These are phyloP conservation scores for Pollachius pollachius DNA, from an alignment of 2,113 vertebrate species.

Conservation along the genomic window DNA sequence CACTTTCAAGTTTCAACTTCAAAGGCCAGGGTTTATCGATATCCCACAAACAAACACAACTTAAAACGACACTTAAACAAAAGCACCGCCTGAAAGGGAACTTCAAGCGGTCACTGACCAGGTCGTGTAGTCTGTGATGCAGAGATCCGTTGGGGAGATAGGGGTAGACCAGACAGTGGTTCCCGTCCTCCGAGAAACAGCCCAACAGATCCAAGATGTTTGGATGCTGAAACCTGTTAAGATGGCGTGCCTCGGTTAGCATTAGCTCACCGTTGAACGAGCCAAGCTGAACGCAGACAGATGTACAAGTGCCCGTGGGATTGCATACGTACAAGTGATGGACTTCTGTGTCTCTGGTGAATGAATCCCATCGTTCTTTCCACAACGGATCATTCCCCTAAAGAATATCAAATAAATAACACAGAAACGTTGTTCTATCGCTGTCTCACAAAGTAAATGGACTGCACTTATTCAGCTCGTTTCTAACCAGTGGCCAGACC, in stretches of 20 bases:
- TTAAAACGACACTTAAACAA: no score
- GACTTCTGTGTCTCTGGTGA: conserved; percentile 74
- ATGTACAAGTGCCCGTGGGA: not conserved
- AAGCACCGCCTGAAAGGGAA: no score
- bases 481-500: no score
- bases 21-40: no score
- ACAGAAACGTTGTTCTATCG: no score
- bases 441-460: no score
- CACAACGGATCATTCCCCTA: conserved; percentile 51
- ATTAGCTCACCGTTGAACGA: no score
- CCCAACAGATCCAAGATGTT: conserved; percentile 69
- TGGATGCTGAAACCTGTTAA: conserved; percentile 61
- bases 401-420: not conserved
- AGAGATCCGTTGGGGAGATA: conserved; percentile 74
- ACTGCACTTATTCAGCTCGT: no score
- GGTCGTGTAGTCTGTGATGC: conserved; percentile 63
- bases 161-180: conserved; percentile 72
- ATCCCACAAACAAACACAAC: no score
- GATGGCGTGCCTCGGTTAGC: no score
- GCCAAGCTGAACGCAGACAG: no score
- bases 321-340: conserved; percentile 69
- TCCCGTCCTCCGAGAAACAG: conserved; percentile 63
- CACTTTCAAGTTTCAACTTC: not conserved
- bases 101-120: conserved; percentile 19
- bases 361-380: conserved; percentile 71